A percentile compares a stretch with the other conserved stretches of the same genome.
Conservation (phyloP, 1,140 invertebrate species). For the Harpegnathos saltator region DNA sequence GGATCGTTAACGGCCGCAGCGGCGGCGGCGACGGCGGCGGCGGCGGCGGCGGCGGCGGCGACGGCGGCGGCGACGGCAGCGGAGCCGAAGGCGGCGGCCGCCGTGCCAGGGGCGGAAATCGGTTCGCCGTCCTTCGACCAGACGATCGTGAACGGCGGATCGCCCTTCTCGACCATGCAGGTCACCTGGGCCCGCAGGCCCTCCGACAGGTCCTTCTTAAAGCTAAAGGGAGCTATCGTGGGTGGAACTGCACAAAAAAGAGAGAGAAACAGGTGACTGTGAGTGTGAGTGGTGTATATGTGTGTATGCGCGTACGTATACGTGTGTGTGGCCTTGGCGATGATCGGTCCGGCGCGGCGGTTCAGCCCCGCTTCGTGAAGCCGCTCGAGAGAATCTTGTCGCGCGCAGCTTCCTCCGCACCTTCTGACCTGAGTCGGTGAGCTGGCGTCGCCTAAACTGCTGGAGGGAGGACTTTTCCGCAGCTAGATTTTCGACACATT, state of each 20-base stretch:
- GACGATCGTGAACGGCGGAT: constrained; percentile 95
- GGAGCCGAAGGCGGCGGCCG: constrained; percentile 84
- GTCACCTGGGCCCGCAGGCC: constrained; percentile 97
- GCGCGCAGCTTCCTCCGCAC: not conserved
- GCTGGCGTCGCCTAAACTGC: not conserved
- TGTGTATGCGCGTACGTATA: constrained; percentile 57
- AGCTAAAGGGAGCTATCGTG: constrained; percentile 92
- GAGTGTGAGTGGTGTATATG: constrained; percentile 50
- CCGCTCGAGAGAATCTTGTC: too few species aligned
- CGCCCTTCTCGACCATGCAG: constrained; percentile 97
- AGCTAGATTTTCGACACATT: not conserved
- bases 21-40: constrained; percentile 63
- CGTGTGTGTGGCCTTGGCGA: not conserved
- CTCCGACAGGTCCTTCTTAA: constrained; percentile 89
- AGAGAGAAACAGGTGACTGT: constrained; percentile 65
- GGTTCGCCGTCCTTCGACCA: constrained; percentile 93
- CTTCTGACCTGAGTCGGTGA: too few species aligned
- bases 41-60: constrained; percentile 85
- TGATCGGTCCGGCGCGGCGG: not conserved
- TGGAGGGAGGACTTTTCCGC: not conserved
- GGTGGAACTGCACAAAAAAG: constrained; percentile 91
- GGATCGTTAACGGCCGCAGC: constrained; percentile 67
- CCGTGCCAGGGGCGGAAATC: constrained; percentile 81
- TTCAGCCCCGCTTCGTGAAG: too few species aligned
- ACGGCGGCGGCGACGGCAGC: constrained; percentile 64